Evolutionary conservation across 2,888 invertebrate genomes (phyloP), one percentile per base, ranked within the genome.

Genomic region (Parnassius apollo): DNA sequence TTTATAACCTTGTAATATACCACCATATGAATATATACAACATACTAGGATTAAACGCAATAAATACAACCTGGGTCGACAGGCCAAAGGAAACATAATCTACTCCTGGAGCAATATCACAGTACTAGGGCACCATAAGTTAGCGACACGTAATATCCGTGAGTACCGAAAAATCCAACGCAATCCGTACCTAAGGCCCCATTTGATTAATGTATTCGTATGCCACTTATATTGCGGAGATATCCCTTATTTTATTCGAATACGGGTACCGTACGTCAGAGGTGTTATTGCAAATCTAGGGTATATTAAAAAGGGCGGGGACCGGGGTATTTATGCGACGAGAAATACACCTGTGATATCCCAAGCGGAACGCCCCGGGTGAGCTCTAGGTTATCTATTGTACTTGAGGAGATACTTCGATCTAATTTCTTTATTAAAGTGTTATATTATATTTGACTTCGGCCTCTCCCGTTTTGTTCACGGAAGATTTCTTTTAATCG

Each of bases 151-250:
- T 81, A 88, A 91, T 90, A 90, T 88, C 84, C 81, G 72, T 81
- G 72, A 68, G 71, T 74, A 76, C 70, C 75, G 75, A 82, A 79
- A 82, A 82, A 82, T 82, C 78, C 81, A 76, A 71, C 71, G 51
- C 63, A 56, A 74, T 67, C 71, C 73, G 73, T 73, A 72, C 71
- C 71, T 70, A 64, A 61, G 75, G 71, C 69, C 48, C 57, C 55
- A 11, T 88, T 88, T 91, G 91, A 91, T 91, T 88, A 91, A 91
- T 91, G 90, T 89, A 86, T 88, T 82, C 85, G 69, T 73, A 79
- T 82, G 88, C 86, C 87, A 82, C 87, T 85, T 85, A 86, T 88
- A 88, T 88, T 87, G 80, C 82, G 78, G 75, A 77, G 77, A 81
- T 77, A 71, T 69, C 79, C 79, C 80, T 81, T 79, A 77, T 78